Percentiles rank a stretch among this genome's conserved stretches.
These are phyloP conservation scores for Artibeus jamaicensis DNA, from an alignment of 2,797 vertebrate species.

Conservation along the genomic window DNA sequence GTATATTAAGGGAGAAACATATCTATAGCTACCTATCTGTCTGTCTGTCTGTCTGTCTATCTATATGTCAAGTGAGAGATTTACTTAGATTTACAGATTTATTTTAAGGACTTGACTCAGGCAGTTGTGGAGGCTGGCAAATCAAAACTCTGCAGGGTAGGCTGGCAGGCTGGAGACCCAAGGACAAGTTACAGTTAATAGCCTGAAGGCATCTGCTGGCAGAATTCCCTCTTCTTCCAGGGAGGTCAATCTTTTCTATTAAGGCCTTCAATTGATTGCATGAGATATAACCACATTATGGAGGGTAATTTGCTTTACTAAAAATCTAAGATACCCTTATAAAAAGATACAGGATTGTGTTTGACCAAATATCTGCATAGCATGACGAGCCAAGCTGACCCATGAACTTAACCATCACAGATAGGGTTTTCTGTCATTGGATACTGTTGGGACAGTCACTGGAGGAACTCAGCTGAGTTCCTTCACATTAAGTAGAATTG, in stretches of 20 bases:
- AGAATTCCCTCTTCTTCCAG: background rate
- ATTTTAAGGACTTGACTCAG: background rate
- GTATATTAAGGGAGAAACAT: background rate
- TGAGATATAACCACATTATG: background rate
- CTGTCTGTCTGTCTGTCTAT: background rate
- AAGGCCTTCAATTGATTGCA: background rate
- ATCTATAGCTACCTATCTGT: background rate
- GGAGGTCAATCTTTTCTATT: background rate
- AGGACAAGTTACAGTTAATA: background rate
- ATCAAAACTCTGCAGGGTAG: background rate
- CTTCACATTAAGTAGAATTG: background rate
- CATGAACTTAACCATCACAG: background rate
- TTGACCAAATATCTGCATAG: background rate
- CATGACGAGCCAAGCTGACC: background rate
- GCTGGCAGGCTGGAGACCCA: background rate
- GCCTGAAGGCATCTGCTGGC: background rate
- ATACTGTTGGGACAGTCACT: background rate
- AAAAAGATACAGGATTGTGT: background rate
- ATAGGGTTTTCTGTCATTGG: background rate
- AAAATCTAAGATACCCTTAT: background rate
- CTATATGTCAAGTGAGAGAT: background rate
- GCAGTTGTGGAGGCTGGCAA: background rate
- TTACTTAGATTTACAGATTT: background rate
- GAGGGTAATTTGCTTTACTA: background rate
- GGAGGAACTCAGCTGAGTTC: background rate